phyloP scores from a whole-genome alignment of 2,888 invertebrate genomes.

The Parasteatoda lunata region DNA sequence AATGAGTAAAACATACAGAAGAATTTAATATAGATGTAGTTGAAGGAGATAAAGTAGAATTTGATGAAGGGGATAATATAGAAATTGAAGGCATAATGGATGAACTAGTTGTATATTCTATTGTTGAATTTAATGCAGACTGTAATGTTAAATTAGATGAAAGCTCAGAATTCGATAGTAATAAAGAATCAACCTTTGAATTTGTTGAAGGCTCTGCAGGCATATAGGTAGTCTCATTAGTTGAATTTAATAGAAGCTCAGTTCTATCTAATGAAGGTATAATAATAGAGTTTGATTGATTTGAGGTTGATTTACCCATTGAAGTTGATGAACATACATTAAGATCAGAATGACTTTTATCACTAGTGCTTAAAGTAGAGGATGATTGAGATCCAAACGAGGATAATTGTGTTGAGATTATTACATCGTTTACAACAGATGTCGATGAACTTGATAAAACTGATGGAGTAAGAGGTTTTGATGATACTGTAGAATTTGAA shows the following conservation, averaged over 20 bases:
- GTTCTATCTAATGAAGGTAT: background rate
- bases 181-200: background rate
- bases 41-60: slow-evolving; percentile 1
- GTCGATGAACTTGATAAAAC: slow-evolving; percentile 17
- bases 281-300: background rate
- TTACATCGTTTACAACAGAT: slow-evolving; percentile 10
- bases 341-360: too few relatives aligned
- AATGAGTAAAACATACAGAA: slow-evolving; percentile 23
- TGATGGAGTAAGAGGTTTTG: slow-evolving; percentile 19
- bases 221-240: background rate
- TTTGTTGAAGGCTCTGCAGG: background rate
- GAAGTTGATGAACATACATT: too few relatives aligned
- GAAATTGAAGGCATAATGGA: slow-evolving; percentile 13
- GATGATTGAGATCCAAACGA: slow-evolving; percentile 39
- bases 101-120: too few relatives aligned
- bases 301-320: too few relatives aligned
- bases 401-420: slow-evolving; percentile 39
- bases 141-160: background rate
- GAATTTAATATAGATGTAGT: slow-evolving; percentile 14
- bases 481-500: background rate
- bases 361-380: too few relatives aligned
- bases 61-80: slow-evolving; percentile 30
- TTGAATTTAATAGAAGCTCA: background rate
- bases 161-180: background rate
- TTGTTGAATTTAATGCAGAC: too few relatives aligned